A percentile compares a stretch with the other conserved stretches of the same genome.
Evolutionary conservation across 2,797 vertebrate genomes (phyloP).

Genomic region (Tapera naevia): DNA sequence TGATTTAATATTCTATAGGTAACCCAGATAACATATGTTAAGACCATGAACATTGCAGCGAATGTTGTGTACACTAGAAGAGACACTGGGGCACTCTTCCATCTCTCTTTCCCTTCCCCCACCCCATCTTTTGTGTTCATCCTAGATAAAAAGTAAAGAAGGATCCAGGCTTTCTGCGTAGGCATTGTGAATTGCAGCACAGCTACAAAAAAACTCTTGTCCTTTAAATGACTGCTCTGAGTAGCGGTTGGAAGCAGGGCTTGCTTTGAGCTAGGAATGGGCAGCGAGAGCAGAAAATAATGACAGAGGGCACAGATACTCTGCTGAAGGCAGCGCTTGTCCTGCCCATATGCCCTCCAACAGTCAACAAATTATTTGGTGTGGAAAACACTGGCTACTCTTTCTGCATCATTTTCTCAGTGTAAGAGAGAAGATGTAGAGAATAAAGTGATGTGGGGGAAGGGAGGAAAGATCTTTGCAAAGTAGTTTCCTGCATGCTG

Average conservation of each 20-base stretch:
- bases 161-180: not conserved
- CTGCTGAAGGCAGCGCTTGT: slow-evolving; percentile 35
- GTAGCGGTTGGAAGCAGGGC: slow-evolving; percentile 1
- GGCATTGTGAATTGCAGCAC: not conserved
- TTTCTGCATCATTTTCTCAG: slow-evolving; percentile 13
- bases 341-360: slow-evolving; percentile 46
- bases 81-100: not conserved
- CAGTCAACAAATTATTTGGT: slow-evolving; percentile 44
- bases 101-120: not conserved
- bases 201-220: slow-evolving; percentile 20
- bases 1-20: not conserved
- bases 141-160: not conserved
- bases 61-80: not conserved
- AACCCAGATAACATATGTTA: not conserved
- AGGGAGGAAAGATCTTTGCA: not conserved
- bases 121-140: not conserved
- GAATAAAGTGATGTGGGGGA: not conserved
- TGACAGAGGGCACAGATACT: slow-evolving; percentile 48
- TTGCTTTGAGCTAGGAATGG: slow-evolving; percentile 11
- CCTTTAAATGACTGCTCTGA: not conserved
- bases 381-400: slow-evolving; percentile 10
- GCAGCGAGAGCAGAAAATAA: slow-evolving; percentile 14
- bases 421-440: slow-evolving; percentile 30
- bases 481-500: not conserved
- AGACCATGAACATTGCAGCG: not conserved